These are phyloP conservation scores for Conchocele bisecta DNA, from an alignment of 2,888 invertebrate genomes.

Conservation along the genomic window DNA sequence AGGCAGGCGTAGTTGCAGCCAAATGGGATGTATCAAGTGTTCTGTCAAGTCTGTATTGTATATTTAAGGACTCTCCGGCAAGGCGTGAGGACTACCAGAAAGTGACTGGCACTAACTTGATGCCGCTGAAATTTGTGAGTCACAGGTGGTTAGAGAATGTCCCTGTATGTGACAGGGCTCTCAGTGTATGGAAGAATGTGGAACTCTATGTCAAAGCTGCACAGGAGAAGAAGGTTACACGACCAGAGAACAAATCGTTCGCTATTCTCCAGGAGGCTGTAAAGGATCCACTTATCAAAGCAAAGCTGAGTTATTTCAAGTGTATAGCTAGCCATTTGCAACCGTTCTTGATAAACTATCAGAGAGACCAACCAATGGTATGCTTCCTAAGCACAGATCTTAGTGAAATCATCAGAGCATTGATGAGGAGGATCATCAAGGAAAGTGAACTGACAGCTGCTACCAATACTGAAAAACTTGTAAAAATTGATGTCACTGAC, in stretches of 20 bases:
- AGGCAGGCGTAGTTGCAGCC: constrained; percentile 34
- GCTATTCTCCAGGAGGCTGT: constrained; percentile 12
- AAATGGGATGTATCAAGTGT: constrained; percentile 57
- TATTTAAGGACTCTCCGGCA: constrained; percentile 72
- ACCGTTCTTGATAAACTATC: constrained; percentile 42
- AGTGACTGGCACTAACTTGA: constrained; percentile 43
- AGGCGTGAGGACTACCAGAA: constrained; percentile 8
- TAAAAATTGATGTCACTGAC: constrained; percentile 20
- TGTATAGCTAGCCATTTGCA: constrained; percentile 32
- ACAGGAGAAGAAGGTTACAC: constrained; percentile 28
- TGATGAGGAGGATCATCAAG: constrained; percentile 44
- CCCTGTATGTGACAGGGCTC: constrained; percentile 42
- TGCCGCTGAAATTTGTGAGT: constrained; percentile 70
- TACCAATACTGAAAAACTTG: constrained; percentile 13
- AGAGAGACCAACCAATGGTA: constrained; percentile 43
- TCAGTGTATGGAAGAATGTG: constrained; percentile 30
- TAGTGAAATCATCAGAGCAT: constrained; percentile 16
- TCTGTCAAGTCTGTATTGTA: constrained; percentile 64
- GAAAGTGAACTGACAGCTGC: constrained; percentile 6
- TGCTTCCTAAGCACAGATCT: constrained; percentile 36
- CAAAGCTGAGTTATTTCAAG: constrained; percentile 46
- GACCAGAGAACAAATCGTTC: constrained; percentile 42
- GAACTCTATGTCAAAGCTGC: constrained; percentile 43
- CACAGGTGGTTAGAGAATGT: constrained; percentile 63
- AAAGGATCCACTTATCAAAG: constrained; percentile 32